Conservation (phyloP, 2,797 vertebrate species). For the Halcyon chelicuti region DNA sequence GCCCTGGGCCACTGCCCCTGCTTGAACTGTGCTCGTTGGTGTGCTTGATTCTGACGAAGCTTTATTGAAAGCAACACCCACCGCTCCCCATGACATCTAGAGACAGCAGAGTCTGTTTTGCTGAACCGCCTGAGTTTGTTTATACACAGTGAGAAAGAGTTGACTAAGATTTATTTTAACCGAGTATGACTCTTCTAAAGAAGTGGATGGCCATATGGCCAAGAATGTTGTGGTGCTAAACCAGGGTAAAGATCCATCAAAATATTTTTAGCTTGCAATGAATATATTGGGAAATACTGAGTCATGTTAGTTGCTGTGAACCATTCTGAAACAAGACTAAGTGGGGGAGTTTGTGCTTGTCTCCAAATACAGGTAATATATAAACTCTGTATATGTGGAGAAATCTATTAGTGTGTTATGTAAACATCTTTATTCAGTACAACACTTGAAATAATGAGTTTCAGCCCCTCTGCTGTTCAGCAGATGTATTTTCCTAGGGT, state of each 20-base stretch:
- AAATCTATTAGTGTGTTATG: neutral
- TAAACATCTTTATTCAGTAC: neutral
- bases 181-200: neutral
- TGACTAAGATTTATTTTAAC: conserved; percentile 28
- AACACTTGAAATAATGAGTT: neutral
- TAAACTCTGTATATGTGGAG: neutral
- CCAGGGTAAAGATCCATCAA: neutral
- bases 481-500: neutral
- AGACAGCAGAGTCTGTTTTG: neutral
- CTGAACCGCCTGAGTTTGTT: neutral
- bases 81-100: neutral
- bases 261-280: neutral
- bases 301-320: neutral
- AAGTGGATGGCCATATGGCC: neutral
- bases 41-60: neutral
- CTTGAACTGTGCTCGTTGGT: neutral
- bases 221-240: neutral
- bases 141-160: neutral
- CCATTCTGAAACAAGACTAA: neutral
- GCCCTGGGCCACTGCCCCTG: neutral
- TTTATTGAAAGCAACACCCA: neutral
- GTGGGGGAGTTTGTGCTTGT: neutral
- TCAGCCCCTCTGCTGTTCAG: neutral
- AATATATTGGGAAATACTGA: neutral
- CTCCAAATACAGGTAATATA: neutral